These are phyloP conservation scores for Sciaenops ocellatus DNA, from an alignment of 2,797 vertebrate species.

Conservation along the genomic window DNA sequence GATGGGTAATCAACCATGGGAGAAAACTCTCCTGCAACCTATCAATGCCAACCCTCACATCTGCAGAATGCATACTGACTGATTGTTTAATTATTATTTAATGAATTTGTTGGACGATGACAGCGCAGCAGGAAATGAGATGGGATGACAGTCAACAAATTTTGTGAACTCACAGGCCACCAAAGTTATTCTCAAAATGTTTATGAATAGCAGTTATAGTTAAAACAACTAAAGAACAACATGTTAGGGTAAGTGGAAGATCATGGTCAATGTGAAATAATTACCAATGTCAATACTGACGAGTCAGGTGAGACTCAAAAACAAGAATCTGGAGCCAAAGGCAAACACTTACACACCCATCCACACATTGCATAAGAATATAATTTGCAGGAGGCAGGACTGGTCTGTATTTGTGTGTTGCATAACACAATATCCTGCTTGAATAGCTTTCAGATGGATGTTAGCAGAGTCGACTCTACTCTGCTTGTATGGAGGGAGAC, in stretches of 20 bases:
- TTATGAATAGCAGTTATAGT: neutral
- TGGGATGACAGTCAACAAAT: neutral
- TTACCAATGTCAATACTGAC: neutral
- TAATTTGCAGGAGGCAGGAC: constrained; percentile 20
- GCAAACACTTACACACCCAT: neutral
- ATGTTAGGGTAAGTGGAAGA: neutral
- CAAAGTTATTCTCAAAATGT: neutral
- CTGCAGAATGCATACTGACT: neutral
- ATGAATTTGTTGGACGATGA: neutral
- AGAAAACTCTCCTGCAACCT: neutral
- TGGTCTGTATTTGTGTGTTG: neutral
- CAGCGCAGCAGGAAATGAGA: neutral
- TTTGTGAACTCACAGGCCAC: neutral
- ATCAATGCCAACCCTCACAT: neutral
- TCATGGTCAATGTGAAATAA: constrained; percentile 15
- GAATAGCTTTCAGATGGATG: constrained; percentile 46
- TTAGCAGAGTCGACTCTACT: constrained; percentile 32
- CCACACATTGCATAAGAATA: constrained; percentile 3
- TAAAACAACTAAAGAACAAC: neutral
- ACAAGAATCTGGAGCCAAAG: constrained; percentile 8
- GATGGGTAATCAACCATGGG: neutral
- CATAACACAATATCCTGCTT: constrained; percentile 29
- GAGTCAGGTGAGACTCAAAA: neutral
- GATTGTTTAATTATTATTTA: neutral
- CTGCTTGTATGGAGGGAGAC: neutral